Evolutionary conservation across 2,797 vertebrate genomes (phyloP), one percentile per base, ranked within the genome.

Genomic region (Schizopygopsis malacanthus): DNA sequence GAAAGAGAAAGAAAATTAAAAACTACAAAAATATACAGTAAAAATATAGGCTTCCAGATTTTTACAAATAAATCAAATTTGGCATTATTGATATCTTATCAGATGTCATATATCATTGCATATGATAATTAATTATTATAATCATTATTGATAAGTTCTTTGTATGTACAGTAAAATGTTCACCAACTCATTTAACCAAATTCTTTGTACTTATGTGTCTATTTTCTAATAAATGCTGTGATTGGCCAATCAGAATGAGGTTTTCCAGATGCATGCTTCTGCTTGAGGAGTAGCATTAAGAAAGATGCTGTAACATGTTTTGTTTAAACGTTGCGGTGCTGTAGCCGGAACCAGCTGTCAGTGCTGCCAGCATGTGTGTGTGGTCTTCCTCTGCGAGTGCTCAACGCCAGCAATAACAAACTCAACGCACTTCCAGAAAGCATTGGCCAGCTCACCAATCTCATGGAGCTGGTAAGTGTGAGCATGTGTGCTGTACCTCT

Each of bases 351-450:
- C 95, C 98, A 99, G 92, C 95, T 99, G 92, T 95, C 96, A 6
- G 92, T 93, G 72, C 94, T 99, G 94, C 98, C 98, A 9, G 94
- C 96, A 88, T 98, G 97, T 93, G 94, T 99, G 91, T 98, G 97
- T 90, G 95, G 95, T 92, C 95, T 99, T 92, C 97, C 98, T 90
- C 96, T 99, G 90, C 95, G 96, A 92, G 97, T 99, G 91, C 96
- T 99, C 93, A 98, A 98, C 80, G 97, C 97, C 93, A 98, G 97
- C 94, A 98, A 99, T 97, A 99, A 99, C 96, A 98, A 97, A 92
- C 96, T 99, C 92, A 97, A 96, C 87, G 95, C 96, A 37, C 95
- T 99, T 86, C 98, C 98, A 1, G 98, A 98, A 92, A 95, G 95
- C 93, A 96, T 99, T 89, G 96, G 96, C 89, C 97, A 97, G 91